These are phyloP conservation scores for Pelagia noctiluca DNA, from an alignment of 30 jellyfish, hydroid and myxozoan species.

Conservation along the genomic window DNA sequence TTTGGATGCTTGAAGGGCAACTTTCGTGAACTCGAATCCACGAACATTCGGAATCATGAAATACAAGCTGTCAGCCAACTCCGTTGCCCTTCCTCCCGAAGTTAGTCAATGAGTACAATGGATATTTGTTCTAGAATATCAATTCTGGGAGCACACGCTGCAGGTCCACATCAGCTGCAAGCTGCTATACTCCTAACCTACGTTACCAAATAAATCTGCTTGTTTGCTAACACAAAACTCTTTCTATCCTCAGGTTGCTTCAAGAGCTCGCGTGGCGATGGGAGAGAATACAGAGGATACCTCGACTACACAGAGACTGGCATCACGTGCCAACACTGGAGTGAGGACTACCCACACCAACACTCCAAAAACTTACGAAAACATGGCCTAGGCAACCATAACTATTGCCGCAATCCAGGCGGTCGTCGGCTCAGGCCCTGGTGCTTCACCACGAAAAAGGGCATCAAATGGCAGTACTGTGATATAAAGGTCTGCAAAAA, in stretches of 20 bases:
- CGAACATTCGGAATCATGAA: no score
- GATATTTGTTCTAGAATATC: no score
- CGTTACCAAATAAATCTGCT: no score
- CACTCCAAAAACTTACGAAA: conserved; percentile 76
- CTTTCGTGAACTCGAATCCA: no score
- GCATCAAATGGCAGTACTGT: conserved; percentile 88
- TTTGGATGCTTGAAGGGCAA: no score
- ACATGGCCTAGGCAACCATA: conserved; percentile 83
- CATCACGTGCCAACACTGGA: conserved; percentile 95
- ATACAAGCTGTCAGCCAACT: no score
- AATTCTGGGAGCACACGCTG: no score
- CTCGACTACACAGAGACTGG: conserved; percentile 93
- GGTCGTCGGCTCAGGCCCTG: conserved; percentile 94
- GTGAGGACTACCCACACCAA: conserved; percentile 77
- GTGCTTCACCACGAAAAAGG: conserved; percentile 90
- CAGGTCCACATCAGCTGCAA: no score
- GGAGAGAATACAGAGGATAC: conserved; percentile 93
- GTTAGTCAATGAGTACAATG: no score
- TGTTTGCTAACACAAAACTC: no score
- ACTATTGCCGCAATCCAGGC: conserved; percentile 93
- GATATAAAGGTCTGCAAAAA: conserved; percentile 72
- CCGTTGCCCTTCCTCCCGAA: no score
- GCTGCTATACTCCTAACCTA: no score
- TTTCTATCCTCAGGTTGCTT: conserved; percentile 67
- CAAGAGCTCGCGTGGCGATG: conserved; percentile 66